Base-by-base conservation (phyloP, 2,888 invertebrate species). In the Amphimallon solstitiale region DNA sequence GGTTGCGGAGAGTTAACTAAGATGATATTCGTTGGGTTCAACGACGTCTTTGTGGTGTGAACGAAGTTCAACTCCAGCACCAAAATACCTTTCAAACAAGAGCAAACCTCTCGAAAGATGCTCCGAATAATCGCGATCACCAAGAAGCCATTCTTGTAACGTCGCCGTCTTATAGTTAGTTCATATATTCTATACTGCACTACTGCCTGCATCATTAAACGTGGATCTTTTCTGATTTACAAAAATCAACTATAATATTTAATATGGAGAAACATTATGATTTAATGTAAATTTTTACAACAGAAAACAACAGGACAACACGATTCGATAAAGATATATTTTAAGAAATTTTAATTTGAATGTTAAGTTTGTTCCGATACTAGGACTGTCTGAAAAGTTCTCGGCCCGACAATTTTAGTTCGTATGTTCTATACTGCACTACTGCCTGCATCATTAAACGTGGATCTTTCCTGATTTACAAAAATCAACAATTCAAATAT, bases 81-180 rank as follows among this genome's bases (percentile, higher is more conserved):
- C 48, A 66, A 66, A 66, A 66, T 66, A 66, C 56, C 46, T 43
- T 63, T 54, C 38, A 66, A 66, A 66, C 63, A 66, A 66, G 63
- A 66, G 63, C 48, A 63, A 63, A 61, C 35, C 54, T 56, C 54
- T 46, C 54, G 43, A 54, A 63, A 17, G 66, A 66, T 34, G 34
- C 34, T 45, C 34, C 60, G 66, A 23, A 54, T 54, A 17, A 49
- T 23, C 29, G 59, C 43, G 60, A 66, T 60, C 48, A 35, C 19
- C 35, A 60, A 38, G 43, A 23, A 37, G 35, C 37, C 40, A 40
- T 38, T 59, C 21, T 34, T 43, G 43, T 43, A 59, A 43, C 56
- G 56, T 15, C 56, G 56, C 29, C 43, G 56, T 3, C 17, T 14
- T 38, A 14, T 29, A 34, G 43, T 14, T 43, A 59, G 10, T 59